A percentile compares a stretch with the other conserved stretches of the same genome.
Conservation (phyloP, 2,888 invertebrate genomes). For the Branchipolynoe longqiensis region DNA sequence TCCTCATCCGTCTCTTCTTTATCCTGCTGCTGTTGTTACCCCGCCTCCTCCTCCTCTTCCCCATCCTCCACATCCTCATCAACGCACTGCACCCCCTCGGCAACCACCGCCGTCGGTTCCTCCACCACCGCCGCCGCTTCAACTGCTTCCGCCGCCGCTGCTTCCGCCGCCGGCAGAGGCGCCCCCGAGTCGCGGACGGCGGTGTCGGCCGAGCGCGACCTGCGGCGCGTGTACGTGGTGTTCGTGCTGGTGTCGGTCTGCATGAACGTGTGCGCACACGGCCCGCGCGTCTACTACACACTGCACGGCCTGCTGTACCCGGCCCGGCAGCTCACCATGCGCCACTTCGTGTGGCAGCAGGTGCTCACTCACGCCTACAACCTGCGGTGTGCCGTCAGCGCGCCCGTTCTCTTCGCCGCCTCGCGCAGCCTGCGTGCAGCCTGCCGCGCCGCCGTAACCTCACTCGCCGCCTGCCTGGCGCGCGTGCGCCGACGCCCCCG, state of each 20-base stretch:
- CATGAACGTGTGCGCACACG: constrained; percentile 70
- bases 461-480: neutral
- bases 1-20: neutral
- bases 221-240: constrained; percentile 59
- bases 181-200: constrained; percentile 11
- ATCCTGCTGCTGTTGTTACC: neutral
- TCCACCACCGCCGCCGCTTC: neutral
- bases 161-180: neutral
- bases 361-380: constrained; percentile 69
- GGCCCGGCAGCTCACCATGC: constrained; percentile 9
- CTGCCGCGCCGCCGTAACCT: neutral
- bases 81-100: too few species aligned
- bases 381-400: constrained; percentile 69
- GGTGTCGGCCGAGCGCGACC: constrained; percentile 60
- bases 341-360: constrained; percentile 64
- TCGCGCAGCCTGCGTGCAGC: constrained; percentile 70
- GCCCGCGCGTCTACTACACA: constrained; percentile 65
- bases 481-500: neutral
- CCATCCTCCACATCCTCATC: neutral
- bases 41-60: too few species aligned
- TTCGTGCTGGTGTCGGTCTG: constrained; percentile 71
- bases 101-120: neutral
- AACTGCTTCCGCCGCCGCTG: neutral
- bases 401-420: constrained; percentile 68
- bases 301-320: constrained; percentile 49